These are phyloP conservation scores for Lissocephala sabroskyi DNA, from an alignment of 2,888 invertebrate genomes.

Conservation along the genomic window DNA sequence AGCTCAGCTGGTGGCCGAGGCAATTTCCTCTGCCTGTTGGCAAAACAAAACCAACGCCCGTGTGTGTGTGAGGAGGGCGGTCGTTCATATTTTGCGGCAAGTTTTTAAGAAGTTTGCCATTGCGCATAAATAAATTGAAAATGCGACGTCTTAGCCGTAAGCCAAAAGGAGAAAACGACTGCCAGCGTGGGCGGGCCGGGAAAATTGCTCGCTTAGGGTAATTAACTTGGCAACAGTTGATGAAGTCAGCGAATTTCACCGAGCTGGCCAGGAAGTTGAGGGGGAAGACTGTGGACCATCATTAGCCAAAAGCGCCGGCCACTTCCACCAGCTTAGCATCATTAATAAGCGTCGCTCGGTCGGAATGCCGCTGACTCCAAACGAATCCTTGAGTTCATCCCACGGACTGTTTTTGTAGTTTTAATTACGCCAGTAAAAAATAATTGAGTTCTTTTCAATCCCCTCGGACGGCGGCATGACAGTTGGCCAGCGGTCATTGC, in stretches of 20 bases:
- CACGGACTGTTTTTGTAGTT: constrained; percentile 27
- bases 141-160: constrained; percentile 15
- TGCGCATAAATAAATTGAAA: constrained; percentile 39
- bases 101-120: constrained; percentile 40
- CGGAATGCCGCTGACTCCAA: constrained; percentile 29
- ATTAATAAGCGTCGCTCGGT: constrained; percentile 39
- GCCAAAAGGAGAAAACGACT: no score
- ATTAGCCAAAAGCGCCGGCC: not conserved
- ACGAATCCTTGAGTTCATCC: constrained; percentile 10
- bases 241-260: constrained; percentile 24
- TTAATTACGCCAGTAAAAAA: constrained; percentile 29
- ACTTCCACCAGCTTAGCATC: constrained; percentile 27
- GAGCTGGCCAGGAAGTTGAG: no score
- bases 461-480: constrained; percentile 24
- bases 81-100: constrained; percentile 12
- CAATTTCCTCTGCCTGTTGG: no score
- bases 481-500: constrained; percentile 15
- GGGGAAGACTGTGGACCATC: no score
- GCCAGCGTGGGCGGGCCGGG: not conserved
- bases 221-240: constrained; percentile 56
- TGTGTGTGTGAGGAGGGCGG: no score
- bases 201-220: constrained; percentile 42
- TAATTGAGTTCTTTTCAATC: constrained; percentile 62
- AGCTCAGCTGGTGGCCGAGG: no score
- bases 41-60: no score